Evolutionary conservation across 2,113 vertebrate genomes (phyloP), one percentile per base, ranked within the genome.

Genomic region (Ancistrus triradiatus): DNA sequence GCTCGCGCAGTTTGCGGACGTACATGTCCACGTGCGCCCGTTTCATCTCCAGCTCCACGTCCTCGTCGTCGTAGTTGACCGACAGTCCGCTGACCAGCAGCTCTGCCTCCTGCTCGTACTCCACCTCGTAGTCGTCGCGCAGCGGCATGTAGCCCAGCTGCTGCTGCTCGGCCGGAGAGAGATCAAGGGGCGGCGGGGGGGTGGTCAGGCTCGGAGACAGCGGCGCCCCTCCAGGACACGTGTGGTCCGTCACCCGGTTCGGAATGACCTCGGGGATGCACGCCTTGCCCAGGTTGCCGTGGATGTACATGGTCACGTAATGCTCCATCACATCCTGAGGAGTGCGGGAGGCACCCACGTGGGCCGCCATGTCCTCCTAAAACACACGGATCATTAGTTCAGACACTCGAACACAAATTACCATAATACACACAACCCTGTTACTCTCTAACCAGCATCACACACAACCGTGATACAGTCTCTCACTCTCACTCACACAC

Each of bases 281-380:
- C 72, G 95, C 96, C 46, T 95, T 96, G 0, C 96, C 96, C 66
- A 99, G 88, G 87, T 98, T 99, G 2, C 96, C 96, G 0, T 99
- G 95, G 78, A 98, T 95, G 27, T 98, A 98, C 95, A 98, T 97
- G 87, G 89, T 96, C 64, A 98, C 93, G 0, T 99, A 99, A 74
- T 98, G 96, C 1, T 99, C 95, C 95, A 98, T 98, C 63, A 97
- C 95, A 68, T 98, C 96, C 81, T 95, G 93, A 0, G 95, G 94
- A 0, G 91, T 94, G 8, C 95, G 87, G 0, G 92, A 91, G 0
- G 94, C 91, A 11, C 95, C 96, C 0, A 98, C 92, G 0, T 98
- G 94, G 6, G 94, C 86, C 0, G 96, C 95, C 95, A 98, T 97
- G 76, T 99, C 96, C 86, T 98, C 96, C 95, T 98, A 69, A n/a